Evolutionary conservation across 1,140 invertebrate genomes (phyloP), one percentile per base, ranked within the genome.

Genomic region (Geopemphigus sp.): DNA sequence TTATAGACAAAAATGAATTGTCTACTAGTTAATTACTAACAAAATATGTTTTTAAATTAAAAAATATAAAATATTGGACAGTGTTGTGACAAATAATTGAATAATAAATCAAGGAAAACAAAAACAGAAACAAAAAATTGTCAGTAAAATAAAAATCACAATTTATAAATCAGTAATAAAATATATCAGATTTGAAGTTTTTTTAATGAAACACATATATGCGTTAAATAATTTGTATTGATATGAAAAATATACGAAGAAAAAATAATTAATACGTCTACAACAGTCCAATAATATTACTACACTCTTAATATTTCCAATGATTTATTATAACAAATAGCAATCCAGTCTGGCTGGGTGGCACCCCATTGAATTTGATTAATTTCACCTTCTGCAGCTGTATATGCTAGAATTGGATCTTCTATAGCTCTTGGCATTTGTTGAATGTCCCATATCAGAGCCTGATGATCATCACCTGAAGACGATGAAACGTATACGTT

Each of bases 341-440:
- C 95, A 84, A 99, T 99, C 98, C 98, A 99, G 86, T 99, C 98
- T 5, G 97, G 97, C 85, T 99, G 97, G 0, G 97, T 98, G n/a
- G 95, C 95, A 5, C 97, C 97, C 98, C 98, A 99, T 86, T 99
- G 97, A 83, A 99, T 98, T 87, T 99, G 97, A 89, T 99, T 99
- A 82, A 99, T 97, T 89, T 99, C 98, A 57, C 97, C 97, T 86
- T 97, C 95, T 17, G 96, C 96, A 26, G 96, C 96, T 12, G 96
- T 98, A 87, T 99, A 99, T 0, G 98, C 98, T 26, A 99, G 89
- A 84, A 99, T 99, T 24, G 98, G 98, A 89, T 99, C 97, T 87
- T 99, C 97, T 82, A 99, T 98, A n/a, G 97, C 96, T 83, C 97
- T 89, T 39, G 97, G 97, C 96, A 99, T 98, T 87, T 98, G 96